Percentiles rank a stretch among this genome's conserved stretches.
phyloP scores from a whole-genome alignment of 2,888 invertebrate species.

The Nesidiocoris tenuis region DNA sequence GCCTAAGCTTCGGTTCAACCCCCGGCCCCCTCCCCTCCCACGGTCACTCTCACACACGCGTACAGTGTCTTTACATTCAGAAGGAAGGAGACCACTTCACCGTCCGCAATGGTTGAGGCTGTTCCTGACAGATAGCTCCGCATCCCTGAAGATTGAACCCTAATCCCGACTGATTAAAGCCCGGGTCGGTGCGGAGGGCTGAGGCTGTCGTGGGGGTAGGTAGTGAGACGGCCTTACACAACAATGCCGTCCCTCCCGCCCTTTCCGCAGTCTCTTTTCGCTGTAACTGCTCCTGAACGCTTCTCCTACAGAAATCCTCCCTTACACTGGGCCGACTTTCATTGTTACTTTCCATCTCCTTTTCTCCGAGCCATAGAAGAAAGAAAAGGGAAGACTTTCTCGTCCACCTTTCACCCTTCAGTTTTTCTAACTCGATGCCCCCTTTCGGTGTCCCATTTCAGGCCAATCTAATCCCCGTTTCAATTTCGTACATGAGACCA shows the following conservation, averaged over 20 bases:
- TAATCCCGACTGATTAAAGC: conserved; percentile 42
- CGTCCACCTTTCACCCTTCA: conserved; percentile 13
- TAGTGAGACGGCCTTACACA: conserved; percentile 4
- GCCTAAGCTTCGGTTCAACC: background rate
- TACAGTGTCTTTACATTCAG: background rate
- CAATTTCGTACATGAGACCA: conserved; percentile 3
- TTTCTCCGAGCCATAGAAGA: background rate
- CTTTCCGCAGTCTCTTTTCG: no score
- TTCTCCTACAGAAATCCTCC: background rate
- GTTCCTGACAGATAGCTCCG: conserved; percentile 42
- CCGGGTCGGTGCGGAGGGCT: background rate
- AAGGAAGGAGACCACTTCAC: background rate
- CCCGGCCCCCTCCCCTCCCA: conserved; percentile 2
- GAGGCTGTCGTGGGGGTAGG: background rate
- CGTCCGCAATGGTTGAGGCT: conserved; percentile 19
- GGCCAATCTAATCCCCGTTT: conserved; percentile 32
- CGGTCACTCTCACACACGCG: background rate
- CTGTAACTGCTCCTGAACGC: conserved; percentile 32
- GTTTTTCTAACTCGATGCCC: conserved; percentile 20
- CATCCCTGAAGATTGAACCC: conserved; percentile 42
- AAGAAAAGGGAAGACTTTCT: background rate
- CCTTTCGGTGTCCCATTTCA: conserved; percentile 5
- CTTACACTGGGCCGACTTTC: conserved; percentile 15
- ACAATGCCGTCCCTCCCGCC: conserved; percentile 32
- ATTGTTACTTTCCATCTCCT: conserved; percentile 19